A percentile compares a stretch with the other conserved stretches of the same genome.
phyloP scores from a whole-genome alignment of 2,797 vertebrate genomes.

The Lerista edwardsae region DNA sequence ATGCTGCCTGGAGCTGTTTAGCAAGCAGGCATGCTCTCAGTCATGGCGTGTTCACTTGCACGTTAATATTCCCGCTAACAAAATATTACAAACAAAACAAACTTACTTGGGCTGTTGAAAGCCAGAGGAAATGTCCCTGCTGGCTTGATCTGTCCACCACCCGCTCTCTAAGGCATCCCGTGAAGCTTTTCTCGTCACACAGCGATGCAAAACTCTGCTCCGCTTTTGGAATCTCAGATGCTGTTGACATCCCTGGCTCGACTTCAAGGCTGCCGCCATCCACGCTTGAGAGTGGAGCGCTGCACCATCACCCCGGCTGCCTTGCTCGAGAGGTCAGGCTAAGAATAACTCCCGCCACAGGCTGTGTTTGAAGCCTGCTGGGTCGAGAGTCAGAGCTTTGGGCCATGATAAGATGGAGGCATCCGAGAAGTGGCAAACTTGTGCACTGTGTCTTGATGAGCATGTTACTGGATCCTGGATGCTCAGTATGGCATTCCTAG shows the following conservation, averaged over 20 bases:
- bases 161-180: too few species aligned
- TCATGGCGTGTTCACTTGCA: too few species aligned
- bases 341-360: not conserved
- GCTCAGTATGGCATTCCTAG: accelerated
- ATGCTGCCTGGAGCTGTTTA: too few species aligned
- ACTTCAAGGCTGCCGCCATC: not conserved
- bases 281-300: accelerated
- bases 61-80: too few species aligned
- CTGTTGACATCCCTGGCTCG: not conserved
- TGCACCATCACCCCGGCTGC: not conserved
- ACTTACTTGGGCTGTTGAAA: too few species aligned
- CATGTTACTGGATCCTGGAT: not conserved
- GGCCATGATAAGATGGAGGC: not conserved
- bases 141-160: too few species aligned
- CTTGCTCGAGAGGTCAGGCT: not conserved
- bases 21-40: too few species aligned
- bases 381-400: accelerated
- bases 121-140: too few species aligned
- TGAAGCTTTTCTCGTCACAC: too few species aligned
- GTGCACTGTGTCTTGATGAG: accelerated
- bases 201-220: not conserved
- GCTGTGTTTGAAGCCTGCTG: accelerated
- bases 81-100: too few species aligned
- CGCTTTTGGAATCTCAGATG: not conserved
- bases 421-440: not conserved